These are phyloP conservation scores for Nanorana parkeri DNA, from an alignment of 2,113 vertebrate species.

Conservation along the genomic window DNA sequence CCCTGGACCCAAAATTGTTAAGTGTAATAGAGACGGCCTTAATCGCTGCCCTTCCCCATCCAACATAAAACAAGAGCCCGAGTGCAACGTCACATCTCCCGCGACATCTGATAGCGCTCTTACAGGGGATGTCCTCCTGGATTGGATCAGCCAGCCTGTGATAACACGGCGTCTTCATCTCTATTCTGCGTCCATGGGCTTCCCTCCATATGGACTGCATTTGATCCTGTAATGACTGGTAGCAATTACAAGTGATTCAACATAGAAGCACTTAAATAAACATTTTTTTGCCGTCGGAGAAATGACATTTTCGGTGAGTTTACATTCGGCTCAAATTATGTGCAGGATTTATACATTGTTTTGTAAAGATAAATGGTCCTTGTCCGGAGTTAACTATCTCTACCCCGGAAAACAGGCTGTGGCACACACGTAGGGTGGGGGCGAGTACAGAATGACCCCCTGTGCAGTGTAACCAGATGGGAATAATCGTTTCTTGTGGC, in stretches of 20 bases:
- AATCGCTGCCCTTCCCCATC: constrained; percentile 35
- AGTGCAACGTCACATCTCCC: constrained; percentile 17
- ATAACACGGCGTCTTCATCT: constrained; percentile 17
- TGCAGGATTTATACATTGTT: constrained; percentile 1
- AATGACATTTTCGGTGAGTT: constrained; percentile 11
- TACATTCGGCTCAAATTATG: constrained; percentile 18
- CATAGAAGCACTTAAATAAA: constrained; percentile 32
- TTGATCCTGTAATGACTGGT: constrained; percentile 30
- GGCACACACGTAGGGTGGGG: neutral
- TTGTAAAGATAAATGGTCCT: neutral
- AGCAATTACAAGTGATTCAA: constrained; percentile 50
- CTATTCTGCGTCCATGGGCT: neutral
- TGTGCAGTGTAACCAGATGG: constrained; percentile 14
- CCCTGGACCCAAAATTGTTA: constrained; percentile 29
- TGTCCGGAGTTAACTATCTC: neutral
- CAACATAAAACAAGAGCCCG: constrained; percentile 11
- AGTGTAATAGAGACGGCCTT: constrained; percentile 39
- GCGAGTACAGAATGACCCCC: neutral
- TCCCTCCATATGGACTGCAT: constrained; percentile 44
- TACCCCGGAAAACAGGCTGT: neutral
- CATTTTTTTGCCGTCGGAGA: constrained; percentile 11
- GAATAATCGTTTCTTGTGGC: constrained; percentile 19
- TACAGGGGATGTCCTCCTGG: constrained; percentile 24
- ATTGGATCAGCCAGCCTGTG: constrained; percentile 2
- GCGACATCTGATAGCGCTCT: constrained; percentile 21